These are phyloP conservation scores for Trissolcus japonicus DNA, from an alignment of 2,888 invertebrate genomes.

Conservation along the genomic window DNA sequence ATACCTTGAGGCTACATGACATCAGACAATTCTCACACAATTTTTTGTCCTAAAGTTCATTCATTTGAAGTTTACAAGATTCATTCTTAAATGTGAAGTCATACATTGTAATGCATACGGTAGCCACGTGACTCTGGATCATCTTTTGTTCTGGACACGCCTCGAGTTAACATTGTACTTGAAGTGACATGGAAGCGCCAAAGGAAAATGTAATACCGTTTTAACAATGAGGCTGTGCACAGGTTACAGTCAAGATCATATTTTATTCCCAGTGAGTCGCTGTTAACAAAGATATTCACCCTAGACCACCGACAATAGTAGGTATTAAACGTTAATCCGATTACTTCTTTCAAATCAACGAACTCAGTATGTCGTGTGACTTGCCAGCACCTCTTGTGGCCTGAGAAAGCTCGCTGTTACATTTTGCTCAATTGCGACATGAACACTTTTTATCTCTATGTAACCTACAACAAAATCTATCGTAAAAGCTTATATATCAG, in stretches of 20 bases:
- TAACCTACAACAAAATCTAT: background rate
- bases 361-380: constrained; percentile 59
- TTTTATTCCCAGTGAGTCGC: constrained; percentile 59
- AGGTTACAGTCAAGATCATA: constrained; percentile 57
- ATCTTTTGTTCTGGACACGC: constrained; percentile 51
- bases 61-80: background rate
- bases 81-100: constrained; percentile 9
- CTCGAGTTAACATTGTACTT: constrained; percentile 55
- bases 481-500: background rate
- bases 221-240: constrained; percentile 49
- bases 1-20: background rate
- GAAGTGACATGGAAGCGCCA: constrained; percentile 52
- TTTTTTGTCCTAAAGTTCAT: background rate
- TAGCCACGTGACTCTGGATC: constrained; percentile 62
- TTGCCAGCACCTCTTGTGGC: constrained; percentile 50
- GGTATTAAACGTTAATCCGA: constrained; percentile 68
- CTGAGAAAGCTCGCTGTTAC: constrained; percentile 35
- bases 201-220: constrained; percentile 56
- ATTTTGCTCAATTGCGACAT: constrained; percentile 11
- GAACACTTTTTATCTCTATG: background rate
- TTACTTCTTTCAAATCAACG: constrained; percentile 66
- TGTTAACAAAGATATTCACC: constrained; percentile 59
- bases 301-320: constrained; percentile 56
- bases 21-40: background rate
- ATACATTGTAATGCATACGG: constrained; percentile 52